These are phyloP conservation scores for Dryobota labecula DNA, from an alignment of 2,888 invertebrate genomes.

Conservation along the genomic window DNA sequence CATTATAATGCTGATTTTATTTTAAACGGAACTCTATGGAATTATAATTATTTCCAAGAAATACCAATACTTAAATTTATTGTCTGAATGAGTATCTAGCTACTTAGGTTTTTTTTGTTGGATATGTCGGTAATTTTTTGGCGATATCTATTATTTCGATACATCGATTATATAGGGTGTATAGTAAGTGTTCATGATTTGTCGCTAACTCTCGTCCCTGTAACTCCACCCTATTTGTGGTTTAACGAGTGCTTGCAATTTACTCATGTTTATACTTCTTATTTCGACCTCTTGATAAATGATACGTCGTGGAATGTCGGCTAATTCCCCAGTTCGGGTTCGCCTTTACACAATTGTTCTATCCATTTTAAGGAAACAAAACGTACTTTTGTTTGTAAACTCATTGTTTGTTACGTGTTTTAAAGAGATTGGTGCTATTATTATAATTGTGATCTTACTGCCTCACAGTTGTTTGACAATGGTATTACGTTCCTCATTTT, in stretches of 20 bases:
- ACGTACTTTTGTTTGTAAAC: slow-evolving; percentile 24
- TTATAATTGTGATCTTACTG: not conserved
- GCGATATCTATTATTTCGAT: too few species aligned
- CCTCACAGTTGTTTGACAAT: not conserved
- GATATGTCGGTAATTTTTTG: too few species aligned
- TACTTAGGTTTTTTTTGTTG: too few species aligned
- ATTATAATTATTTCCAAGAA: not conserved
- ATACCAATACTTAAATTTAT: not conserved
- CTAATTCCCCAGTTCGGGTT: slow-evolving; percentile 77
- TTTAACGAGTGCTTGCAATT: slow-evolving; percentile 81
- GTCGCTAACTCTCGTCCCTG: slow-evolving; percentile 30
- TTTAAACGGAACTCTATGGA: not conserved
- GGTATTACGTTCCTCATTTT: not conserved
- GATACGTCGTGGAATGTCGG: slow-evolving; percentile 79
- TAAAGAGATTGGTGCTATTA: not conserved
- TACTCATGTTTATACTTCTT: slow-evolving; percentile 80
- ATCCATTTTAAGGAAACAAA: slow-evolving; percentile 31
- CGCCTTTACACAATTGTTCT: slow-evolving; percentile 63
- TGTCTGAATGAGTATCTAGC: not conserved
- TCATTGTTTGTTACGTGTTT: slow-evolving; percentile 22
- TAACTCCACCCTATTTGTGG: slow-evolving; percentile 15
- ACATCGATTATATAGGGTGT: too few species aligned
- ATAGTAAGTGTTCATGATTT: too few species aligned
- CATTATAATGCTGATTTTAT: too few species aligned
- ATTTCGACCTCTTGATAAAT: slow-evolving; percentile 83